Conservation (phyloP, 2,113 vertebrate genomes). For the Brachirus orientalis region DNA sequence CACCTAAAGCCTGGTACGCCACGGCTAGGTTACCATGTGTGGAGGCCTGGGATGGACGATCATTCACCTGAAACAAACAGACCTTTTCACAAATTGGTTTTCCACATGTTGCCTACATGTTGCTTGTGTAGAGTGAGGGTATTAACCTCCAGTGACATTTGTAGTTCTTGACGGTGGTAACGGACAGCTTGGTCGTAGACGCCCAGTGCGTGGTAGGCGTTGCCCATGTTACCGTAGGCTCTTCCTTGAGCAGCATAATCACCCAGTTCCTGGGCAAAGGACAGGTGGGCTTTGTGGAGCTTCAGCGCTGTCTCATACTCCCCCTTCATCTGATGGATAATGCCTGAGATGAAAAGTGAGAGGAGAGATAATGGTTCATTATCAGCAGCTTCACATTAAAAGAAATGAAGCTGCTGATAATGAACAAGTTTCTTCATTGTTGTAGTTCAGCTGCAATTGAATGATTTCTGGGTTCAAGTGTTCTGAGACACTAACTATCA, state of each 20-base stretch:
- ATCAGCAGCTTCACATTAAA: too few species aligned
- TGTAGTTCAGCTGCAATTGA: too few species aligned
- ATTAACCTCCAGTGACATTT: slow-evolving; percentile 93
- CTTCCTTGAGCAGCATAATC: slow-evolving; percentile 93
- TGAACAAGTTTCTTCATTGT: not conserved
- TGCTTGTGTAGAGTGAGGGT: not conserved
- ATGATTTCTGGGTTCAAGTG: too few species aligned
- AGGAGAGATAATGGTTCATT: not conserved
- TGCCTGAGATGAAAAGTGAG: slow-evolving; percentile 79
- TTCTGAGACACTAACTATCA: too few species aligned
- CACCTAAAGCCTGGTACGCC: slow-evolving; percentile 93
- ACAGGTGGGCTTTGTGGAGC: slow-evolving; percentile 92
- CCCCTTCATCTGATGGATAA: slow-evolving; percentile 96
- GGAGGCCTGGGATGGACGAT: slow-evolving; percentile 93
- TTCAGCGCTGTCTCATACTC: slow-evolving; percentile 91
- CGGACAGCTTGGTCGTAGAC: slow-evolving; percentile 91
- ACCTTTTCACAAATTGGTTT: not conserved
- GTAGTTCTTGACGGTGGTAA: slow-evolving; percentile 94
- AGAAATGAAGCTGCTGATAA: not conserved
- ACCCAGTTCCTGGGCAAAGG: slow-evolving; percentile 91
- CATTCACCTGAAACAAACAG: slow-evolving; percentile 80
- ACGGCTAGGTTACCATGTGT: slow-evolving; percentile 94
- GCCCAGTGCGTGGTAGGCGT: slow-evolving; percentile 91
- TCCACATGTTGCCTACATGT: not conserved
- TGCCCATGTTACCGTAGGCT: slow-evolving; percentile 97